phyloP scores from a whole-genome alignment of 2,888 invertebrate species.

The Drosophila recens region DNA sequence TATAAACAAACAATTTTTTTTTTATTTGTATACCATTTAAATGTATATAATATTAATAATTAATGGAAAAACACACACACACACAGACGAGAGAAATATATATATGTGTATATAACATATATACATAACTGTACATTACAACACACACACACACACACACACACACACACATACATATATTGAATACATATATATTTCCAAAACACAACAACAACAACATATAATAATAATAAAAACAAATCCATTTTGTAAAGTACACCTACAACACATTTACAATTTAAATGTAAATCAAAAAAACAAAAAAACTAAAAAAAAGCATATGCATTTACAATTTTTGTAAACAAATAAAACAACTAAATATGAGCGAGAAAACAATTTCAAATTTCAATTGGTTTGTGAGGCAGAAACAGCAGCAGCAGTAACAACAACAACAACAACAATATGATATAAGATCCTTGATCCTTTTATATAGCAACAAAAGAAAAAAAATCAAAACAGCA shows the following conservation, averaged over 20 bases:
- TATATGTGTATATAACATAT: conserved; percentile 19
- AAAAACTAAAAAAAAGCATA: conserved; percentile 48
- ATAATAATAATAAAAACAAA: conserved; percentile 5
- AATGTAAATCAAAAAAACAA: conserved; percentile 37
- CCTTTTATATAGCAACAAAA: conserved; percentile 13
- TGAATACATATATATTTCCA: conserved; percentile 20
- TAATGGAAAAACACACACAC: conserved; percentile 35
- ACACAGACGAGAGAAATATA: conserved; percentile 5
- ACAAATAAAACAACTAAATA: conserved; percentile 63
- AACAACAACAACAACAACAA: conserved; percentile 6
- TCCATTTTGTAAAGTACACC: conserved; percentile 43
- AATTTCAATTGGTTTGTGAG: conserved; percentile 41
- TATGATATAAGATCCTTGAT: conserved; percentile 13
- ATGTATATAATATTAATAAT: conserved; percentile 57
- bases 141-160: conserved; percentile 27
- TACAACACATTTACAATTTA: conserved; percentile 9
- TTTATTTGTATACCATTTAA: conserved; percentile 64
- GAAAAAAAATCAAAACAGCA: not conserved
- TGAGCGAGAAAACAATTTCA: conserved; percentile 42
- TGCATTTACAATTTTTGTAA: conserved; percentile 68
- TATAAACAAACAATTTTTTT: conserved; percentile 62
- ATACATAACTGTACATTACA: conserved; percentile 45
- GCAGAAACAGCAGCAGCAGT: not conserved
- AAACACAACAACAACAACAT: conserved; percentile 7
- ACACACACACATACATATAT: conserved; percentile 37